Evolutionary conservation across 2,888 invertebrate genomes (phyloP).

Genomic region (Calameuta idolon): DNA sequence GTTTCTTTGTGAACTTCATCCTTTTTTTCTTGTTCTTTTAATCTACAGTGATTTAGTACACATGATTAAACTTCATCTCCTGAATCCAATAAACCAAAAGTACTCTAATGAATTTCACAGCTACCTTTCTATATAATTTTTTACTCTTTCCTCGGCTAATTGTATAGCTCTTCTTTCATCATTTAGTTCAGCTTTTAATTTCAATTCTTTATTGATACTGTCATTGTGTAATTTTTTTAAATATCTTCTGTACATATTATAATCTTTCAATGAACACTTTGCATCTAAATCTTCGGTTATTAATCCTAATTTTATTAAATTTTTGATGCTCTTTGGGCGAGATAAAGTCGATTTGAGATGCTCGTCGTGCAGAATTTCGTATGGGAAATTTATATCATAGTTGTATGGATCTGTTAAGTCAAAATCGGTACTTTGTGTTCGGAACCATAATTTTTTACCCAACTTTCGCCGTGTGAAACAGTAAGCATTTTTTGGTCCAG

Average conservation of each 20-base stretch:
- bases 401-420: conserved; percentile 57
- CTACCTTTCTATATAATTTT: conserved; percentile 43
- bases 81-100: neutral
- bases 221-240: conserved; percentile 53
- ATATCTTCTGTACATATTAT: conserved; percentile 67
- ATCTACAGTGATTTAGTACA: conserved; percentile 24
- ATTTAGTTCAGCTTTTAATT: conserved; percentile 24
- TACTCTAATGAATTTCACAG: neutral
- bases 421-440: conserved; percentile 43
- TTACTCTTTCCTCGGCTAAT: conserved; percentile 41
- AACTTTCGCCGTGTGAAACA: conserved; percentile 64
- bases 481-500: conserved; percentile 60
- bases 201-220: conserved; percentile 46
- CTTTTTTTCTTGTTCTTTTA: conserved; percentile 31
- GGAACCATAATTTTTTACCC: conserved; percentile 51
- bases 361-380: conserved; percentile 60
- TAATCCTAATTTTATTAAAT: conserved; percentile 52
- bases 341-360: conserved; percentile 52
- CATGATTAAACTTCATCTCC: neutral
- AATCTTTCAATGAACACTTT: conserved; percentile 65
- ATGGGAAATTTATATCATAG: conserved; percentile 47
- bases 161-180: conserved; percentile 38
- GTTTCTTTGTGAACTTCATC: conserved; percentile 14
- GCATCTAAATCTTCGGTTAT: conserved; percentile 62
- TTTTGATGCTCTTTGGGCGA: conserved; percentile 26